phyloP scores from a whole-genome alignment of 1,140 invertebrate genomes.

The Schlechtendalia chinensis region DNA sequence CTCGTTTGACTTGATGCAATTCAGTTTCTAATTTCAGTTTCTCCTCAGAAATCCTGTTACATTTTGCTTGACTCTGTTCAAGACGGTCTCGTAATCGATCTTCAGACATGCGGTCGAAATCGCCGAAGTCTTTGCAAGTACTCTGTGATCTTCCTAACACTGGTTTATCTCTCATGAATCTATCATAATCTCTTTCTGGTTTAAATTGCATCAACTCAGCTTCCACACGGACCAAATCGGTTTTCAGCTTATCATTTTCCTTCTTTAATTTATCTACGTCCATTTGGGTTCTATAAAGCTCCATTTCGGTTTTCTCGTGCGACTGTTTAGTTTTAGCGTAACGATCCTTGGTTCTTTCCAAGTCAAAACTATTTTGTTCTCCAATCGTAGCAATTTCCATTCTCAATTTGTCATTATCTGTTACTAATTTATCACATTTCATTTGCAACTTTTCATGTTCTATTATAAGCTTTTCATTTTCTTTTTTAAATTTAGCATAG shows the following conservation, averaged over 20 bases:
- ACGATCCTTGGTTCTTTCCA: conserved; percentile 80
- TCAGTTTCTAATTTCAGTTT: conserved; percentile 70
- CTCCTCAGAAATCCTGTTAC: conserved; percentile 53
- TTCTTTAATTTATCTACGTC: conserved; percentile 68
- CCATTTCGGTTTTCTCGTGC: conserved; percentile 78
- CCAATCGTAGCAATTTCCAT: conserved; percentile 60
- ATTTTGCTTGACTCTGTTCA: conserved; percentile 45
- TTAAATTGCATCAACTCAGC: conserved; percentile 76
- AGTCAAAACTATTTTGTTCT: conserved; percentile 64
- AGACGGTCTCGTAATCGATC: conserved; percentile 24
- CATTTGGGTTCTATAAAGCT: conserved; percentile 78
- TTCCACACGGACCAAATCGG: conserved; percentile 58
- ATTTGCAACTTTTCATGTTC: conserved; percentile 83
- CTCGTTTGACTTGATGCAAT: conserved; percentile 65
- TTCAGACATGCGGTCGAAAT: conserved; percentile 26
- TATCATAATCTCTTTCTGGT: conserved; percentile 65
- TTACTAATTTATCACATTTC: conserved; percentile 76
- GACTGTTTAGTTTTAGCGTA: conserved; percentile 79
- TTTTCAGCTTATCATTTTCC: conserved; percentile 53
- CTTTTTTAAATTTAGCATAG: conserved; percentile 74
- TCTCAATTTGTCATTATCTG: conserved; percentile 71
- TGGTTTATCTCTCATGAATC: conserved; percentile 40
- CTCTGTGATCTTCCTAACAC: conserved; percentile 33
- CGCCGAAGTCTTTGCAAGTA: conserved; percentile 38
- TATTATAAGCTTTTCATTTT: conserved; percentile 76